Percentiles rank a stretch among this genome's conserved stretches.
Conservation (phyloP, 2,797 vertebrate species). For the Urocyon cinereoargenteus region DNA sequence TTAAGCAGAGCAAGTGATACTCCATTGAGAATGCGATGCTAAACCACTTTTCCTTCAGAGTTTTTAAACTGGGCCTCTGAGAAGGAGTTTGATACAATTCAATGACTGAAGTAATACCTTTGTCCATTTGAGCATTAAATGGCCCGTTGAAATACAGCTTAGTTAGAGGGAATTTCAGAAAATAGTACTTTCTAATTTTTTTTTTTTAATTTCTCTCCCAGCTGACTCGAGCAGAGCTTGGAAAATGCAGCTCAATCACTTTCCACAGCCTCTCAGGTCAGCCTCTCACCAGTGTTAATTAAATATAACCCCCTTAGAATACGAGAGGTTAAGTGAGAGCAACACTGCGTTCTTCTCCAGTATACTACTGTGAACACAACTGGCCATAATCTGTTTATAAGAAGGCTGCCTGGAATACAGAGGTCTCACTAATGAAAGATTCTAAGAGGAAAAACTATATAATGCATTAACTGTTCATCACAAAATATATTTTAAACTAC, state of each 20-base stretch:
- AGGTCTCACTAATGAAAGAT: slow-evolving; percentile 79
- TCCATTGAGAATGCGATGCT: slow-evolving; percentile 88
- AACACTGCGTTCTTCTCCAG: slow-evolving; percentile 79
- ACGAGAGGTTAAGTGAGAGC: slow-evolving; percentile 92
- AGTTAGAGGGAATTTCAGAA: slow-evolving; percentile 89
- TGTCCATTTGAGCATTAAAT: slow-evolving; percentile 94
- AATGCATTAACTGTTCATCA: slow-evolving; percentile 74
- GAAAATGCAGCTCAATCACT: slow-evolving; percentile 92
- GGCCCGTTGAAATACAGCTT: slow-evolving; percentile 91
- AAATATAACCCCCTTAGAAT: slow-evolving; percentile 94
- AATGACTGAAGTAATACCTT: slow-evolving; percentile 92
- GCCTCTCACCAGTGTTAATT: slow-evolving; percentile 95
- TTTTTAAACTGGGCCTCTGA: slow-evolving; percentile 89
- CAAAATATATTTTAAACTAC: slow-evolving; percentile 79
- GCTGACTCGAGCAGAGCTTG: slow-evolving; percentile 88
- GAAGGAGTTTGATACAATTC: slow-evolving; percentile 90
- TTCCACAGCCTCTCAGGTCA: slow-evolving; percentile 92
- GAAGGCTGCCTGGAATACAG: slow-evolving; percentile 52
- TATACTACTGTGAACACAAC: slow-evolving; percentile 80
- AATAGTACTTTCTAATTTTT: slow-evolving; percentile 88
- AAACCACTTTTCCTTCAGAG: slow-evolving; percentile 89
- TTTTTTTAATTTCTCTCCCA: slow-evolving; percentile 87
- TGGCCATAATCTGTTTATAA: slow-evolving; percentile 73
- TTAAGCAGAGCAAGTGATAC: slow-evolving; percentile 83
- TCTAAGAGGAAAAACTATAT: slow-evolving; percentile 29